Percentiles rank a stretch among this genome's conserved stretches.
These are phyloP conservation scores for Aphidius colemani DNA, from an alignment of 2,888 invertebrate species.

Conservation along the genomic window DNA sequence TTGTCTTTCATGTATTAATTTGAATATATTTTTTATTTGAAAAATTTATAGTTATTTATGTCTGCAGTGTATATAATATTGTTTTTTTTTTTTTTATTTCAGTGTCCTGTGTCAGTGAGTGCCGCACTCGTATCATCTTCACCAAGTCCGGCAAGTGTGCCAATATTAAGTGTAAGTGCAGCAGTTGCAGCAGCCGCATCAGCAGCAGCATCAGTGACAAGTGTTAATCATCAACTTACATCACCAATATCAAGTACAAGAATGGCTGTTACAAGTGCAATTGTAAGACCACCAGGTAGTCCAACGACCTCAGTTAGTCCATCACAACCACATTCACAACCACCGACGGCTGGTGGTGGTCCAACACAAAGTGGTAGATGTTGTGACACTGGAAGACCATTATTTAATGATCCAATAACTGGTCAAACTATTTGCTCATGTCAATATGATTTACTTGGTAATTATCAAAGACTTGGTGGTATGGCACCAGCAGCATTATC, in stretches of 20 bases:
- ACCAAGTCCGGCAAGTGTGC: slow-evolving; percentile 46
- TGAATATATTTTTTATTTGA: slow-evolving; percentile 6
- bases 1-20: not conserved
- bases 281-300: slow-evolving; percentile 62
- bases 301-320: slow-evolving; percentile 63
- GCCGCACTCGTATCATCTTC: slow-evolving; percentile 54
- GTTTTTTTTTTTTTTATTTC: slow-evolving; percentile 35
- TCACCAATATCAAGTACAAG: slow-evolving; percentile 54
- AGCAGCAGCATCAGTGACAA: slow-evolving; percentile 18
- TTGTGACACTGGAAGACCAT: slow-evolving; percentile 90
- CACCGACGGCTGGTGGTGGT: slow-evolving; percentile 61
- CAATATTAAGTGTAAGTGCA: slow-evolving; percentile 44
- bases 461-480: slow-evolving; percentile 80
- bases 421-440: slow-evolving; percentile 89
- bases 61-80: not conserved
- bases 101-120: slow-evolving; percentile 59
- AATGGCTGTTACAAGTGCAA: slow-evolving; percentile 64
- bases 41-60: not conserved
- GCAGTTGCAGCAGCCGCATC: slow-evolving; percentile 54
- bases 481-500: slow-evolving; percentile 71
- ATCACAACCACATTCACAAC: slow-evolving; percentile 62
- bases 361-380: slow-evolving; percentile 65
- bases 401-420: slow-evolving; percentile 87
- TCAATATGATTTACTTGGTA: slow-evolving; percentile 83
- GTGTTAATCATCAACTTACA: slow-evolving; percentile 44